Evolutionary conservation across 1,140 invertebrate genomes (phyloP).

Genomic region (Drosophila arizonae): DNA sequence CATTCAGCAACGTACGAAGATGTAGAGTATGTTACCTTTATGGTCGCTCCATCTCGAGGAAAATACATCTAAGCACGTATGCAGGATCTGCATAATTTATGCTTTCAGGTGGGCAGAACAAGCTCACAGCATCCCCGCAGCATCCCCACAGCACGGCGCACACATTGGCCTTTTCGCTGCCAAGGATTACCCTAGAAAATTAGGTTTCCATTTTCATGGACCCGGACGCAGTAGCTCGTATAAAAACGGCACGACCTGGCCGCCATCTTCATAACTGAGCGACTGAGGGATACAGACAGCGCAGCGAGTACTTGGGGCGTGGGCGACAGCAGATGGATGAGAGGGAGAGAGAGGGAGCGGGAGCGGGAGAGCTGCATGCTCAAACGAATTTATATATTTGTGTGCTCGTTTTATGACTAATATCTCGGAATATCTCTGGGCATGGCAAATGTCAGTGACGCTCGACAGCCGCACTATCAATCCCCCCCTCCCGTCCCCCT

Average conservation of each 20-base stretch:
- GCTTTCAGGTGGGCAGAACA: constrained; percentile 60
- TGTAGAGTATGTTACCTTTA: constrained; percentile 59
- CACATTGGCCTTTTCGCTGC: constrained; percentile 40
- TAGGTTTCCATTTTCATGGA: constrained; percentile 76
- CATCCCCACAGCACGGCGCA: constrained; percentile 9
- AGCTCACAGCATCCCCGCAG: constrained; percentile 1
- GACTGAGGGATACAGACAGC: constrained; percentile 15
- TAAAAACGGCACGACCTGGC: constrained; percentile 75
- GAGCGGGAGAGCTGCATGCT: constrained; percentile 45
- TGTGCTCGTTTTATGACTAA: constrained; percentile 79
- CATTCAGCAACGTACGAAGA: too few species aligned
- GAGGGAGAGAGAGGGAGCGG: too few species aligned
- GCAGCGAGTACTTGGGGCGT: background rate
- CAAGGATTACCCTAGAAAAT: constrained; percentile 81
- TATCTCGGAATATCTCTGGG: constrained; percentile 74
- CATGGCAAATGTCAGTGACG: constrained; percentile 46
- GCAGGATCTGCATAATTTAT: constrained; percentile 82
- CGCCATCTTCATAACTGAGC: constrained; percentile 73
- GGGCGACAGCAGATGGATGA: background rate
- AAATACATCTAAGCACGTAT: constrained; percentile 82
- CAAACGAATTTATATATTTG: constrained; percentile 78
- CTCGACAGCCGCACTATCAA: constrained; percentile 60
- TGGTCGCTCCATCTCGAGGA: constrained; percentile 59
- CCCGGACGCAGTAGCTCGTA: constrained; percentile 69
- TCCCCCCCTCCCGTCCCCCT: constrained; percentile 2